phyloP scores from a whole-genome alignment of 2,888 invertebrate genomes.

The Salpingus planirostris region DNA sequence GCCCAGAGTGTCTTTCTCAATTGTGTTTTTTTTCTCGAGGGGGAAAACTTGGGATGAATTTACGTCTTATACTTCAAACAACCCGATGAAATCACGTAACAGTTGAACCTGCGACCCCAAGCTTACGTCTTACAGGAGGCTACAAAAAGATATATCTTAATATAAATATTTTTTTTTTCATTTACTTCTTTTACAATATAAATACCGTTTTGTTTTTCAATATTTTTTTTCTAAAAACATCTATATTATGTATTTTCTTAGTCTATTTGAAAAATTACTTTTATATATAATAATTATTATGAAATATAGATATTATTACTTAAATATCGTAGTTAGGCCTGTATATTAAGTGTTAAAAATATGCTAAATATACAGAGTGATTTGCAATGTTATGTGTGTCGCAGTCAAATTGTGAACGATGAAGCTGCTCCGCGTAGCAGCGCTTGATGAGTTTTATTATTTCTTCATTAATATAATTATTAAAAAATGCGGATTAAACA shows the following conservation, averaged over 20 bases:
- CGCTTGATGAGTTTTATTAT: slow-evolving; percentile 11
- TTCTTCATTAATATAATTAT: no score
- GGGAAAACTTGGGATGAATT: no score
- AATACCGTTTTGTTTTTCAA: slow-evolving; percentile 34
- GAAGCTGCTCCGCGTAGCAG: slow-evolving; percentile 16
- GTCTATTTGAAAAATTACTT: slow-evolving; percentile 40
- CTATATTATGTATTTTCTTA: slow-evolving; percentile 36
- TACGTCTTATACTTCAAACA: no score
- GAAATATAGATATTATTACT: slow-evolving; percentile 44
- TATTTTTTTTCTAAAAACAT: slow-evolving; percentile 41
- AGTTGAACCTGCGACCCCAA: slow-evolving; percentile 41
- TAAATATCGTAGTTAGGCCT: slow-evolving; percentile 44
- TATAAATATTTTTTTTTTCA: slow-evolving; percentile 39
- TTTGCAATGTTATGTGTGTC: slow-evolving; percentile 33
- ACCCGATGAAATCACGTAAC: slow-evolving; percentile 31
- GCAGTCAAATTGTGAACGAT: slow-evolving; percentile 37
- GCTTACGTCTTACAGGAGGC: slow-evolving; percentile 41
- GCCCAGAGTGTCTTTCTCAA: no score
- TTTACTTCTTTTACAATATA: slow-evolving; percentile 38
- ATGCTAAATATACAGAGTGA: slow-evolving; percentile 44
- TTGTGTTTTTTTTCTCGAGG: no score
- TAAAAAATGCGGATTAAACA: no score
- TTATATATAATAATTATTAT: slow-evolving; percentile 40
- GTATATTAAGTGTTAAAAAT: slow-evolving; percentile 44
- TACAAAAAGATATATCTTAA: slow-evolving; percentile 42